phyloP scores from a whole-genome alignment of 2,113 vertebrate species.

The Chamaetylas fuelleborni region DNA sequence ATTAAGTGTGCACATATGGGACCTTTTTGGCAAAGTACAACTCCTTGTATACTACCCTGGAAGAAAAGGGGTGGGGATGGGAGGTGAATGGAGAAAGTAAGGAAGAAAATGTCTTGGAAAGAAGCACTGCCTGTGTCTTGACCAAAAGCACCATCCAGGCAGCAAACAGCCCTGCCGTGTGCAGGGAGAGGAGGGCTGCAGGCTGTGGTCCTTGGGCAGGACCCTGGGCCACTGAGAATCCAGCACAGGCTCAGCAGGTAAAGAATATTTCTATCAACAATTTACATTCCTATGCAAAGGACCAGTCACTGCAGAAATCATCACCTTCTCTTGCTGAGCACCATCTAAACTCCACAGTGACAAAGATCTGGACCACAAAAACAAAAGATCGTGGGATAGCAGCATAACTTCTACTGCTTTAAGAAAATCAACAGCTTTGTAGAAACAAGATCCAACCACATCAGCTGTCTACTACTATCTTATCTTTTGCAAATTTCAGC shows the following conservation, averaged over 20 bases:
- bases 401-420: not conserved
- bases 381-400: fast-evolving
- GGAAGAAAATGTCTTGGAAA: not conserved
- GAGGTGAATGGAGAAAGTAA: not conserved
- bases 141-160: not conserved
- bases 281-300: not conserved
- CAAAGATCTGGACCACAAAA: not conserved
- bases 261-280: not conserved
- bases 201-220: not conserved
- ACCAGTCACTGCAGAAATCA: not conserved
- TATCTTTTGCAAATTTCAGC: not conserved
- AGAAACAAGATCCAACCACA: not conserved
- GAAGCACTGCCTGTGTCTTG: fast-evolving
- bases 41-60: not conserved
- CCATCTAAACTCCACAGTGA: not conserved
- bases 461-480: not conserved
- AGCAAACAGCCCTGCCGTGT: not conserved
- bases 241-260: not conserved
- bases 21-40: not conserved
- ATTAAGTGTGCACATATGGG: not conserved
- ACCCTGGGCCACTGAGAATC: not conserved
- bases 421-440: not conserved
- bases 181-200: not conserved
- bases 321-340: not conserved
- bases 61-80: not conserved